phyloP scores from a whole-genome alignment of 2,888 invertebrate genomes.

The Marasmarcha lunaedactyla region DNA sequence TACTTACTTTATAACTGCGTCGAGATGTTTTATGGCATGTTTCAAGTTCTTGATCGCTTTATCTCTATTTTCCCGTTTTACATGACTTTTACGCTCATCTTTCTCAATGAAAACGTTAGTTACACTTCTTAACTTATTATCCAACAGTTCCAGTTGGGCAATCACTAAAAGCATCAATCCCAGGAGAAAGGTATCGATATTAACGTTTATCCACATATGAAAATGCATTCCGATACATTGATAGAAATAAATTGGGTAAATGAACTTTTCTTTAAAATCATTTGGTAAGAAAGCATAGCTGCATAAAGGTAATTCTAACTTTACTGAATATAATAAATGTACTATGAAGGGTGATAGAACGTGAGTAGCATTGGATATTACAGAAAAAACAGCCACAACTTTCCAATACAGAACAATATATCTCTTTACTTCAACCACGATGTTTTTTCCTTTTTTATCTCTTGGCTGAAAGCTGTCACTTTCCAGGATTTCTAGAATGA shows the following conservation, averaged over 20 bases:
- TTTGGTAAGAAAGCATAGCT: constrained; percentile 35
- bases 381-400: constrained; percentile 23
- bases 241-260: constrained; percentile 35
- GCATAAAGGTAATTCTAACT: constrained; percentile 27
- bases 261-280: constrained; percentile 19
- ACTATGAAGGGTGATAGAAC: constrained; percentile 23
- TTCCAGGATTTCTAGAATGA: constrained; percentile 27
- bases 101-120: constrained; percentile 13
- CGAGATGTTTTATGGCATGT: not conserved
- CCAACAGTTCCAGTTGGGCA: constrained; percentile 28
- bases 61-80: too few species aligned
- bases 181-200: constrained; percentile 35
- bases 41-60: not conserved
- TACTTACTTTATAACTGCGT: not conserved
- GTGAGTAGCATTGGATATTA: constrained; percentile 22
- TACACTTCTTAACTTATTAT: constrained; percentile 27
- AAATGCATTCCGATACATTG: constrained; percentile 33
- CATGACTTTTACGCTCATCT: not conserved
- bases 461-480: constrained; percentile 31
- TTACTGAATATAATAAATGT: constrained; percentile 22
- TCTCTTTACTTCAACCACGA: constrained; percentile 27
- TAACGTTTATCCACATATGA: constrained; percentile 31
- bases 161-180: not conserved
- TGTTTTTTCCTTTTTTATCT: constrained; percentile 19
- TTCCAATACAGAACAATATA: constrained; percentile 31